phyloP scores from a whole-genome alignment of 1,140 invertebrate species.

The Meloidogyne exigua region DNA sequence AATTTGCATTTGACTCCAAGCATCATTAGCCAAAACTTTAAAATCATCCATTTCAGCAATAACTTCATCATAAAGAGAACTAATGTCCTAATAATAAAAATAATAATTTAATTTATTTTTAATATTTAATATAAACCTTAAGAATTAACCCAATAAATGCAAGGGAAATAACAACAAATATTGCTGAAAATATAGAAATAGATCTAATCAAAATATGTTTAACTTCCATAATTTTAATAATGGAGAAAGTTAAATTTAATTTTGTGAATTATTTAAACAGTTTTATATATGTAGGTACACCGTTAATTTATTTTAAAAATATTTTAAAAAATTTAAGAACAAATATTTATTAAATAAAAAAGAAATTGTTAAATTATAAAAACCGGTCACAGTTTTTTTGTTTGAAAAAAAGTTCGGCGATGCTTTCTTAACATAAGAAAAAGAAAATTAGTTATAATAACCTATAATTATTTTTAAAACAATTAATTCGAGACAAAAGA shows the following conservation, averaged over 20 bases:
- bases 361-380: background rate
- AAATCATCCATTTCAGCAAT: conserved; percentile 33
- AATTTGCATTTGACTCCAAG: conserved; percentile 28
- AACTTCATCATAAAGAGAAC: conserved; percentile 30
- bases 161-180: conserved; percentile 6
- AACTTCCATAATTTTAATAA: background rate
- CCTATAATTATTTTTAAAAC: background rate
- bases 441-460: background rate
- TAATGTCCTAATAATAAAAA: conserved; percentile 18
- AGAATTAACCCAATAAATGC: conserved; percentile 13
- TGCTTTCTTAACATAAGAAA: background rate
- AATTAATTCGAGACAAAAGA: background rate
- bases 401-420: background rate
- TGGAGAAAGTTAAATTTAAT: background rate
- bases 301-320: too few relatives aligned
- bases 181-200: conserved; percentile 3
- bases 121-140: background rate
- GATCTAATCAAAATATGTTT: background rate
- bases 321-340: too few relatives aligned
- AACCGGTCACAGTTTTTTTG: background rate
- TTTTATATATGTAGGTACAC: background rate
- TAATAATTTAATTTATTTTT: background rate
- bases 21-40: conserved; percentile 34
- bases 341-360: background rate
- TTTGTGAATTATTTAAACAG: background rate